These are phyloP conservation scores for Temnothorax curvispinosus DNA, from an alignment of 1,140 invertebrate genomes.

Conservation along the genomic window DNA sequence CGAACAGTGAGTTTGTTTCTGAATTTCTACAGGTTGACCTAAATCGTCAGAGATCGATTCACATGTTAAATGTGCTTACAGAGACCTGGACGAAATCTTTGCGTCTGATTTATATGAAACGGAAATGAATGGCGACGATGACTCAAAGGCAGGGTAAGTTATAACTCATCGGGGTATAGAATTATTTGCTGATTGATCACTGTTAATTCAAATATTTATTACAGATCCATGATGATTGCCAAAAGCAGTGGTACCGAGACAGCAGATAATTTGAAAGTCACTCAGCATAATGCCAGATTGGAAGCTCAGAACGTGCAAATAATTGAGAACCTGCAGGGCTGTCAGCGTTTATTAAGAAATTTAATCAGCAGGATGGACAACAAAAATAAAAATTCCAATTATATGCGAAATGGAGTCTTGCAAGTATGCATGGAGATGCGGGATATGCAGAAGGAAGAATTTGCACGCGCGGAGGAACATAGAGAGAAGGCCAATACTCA, in stretches of 20 bases:
- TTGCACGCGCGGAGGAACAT: slow-evolving; percentile 6
- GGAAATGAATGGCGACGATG: neutral
- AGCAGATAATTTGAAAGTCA: neutral
- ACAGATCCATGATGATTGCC: neutral
- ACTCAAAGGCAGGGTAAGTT: neutral
- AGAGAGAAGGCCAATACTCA: slow-evolving; percentile 15
- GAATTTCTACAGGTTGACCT: neutral
- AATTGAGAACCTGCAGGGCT: slow-evolving; percentile 32
- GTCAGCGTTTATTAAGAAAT: slow-evolving; percentile 35
- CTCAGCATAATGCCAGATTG: slow-evolving; percentile 30
- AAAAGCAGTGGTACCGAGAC: neutral
- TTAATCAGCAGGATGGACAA: slow-evolving; percentile 16
- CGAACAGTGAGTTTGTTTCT: slow-evolving; percentile 26
- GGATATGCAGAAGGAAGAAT: slow-evolving; percentile 29
- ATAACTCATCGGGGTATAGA: neutral
- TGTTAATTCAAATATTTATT: slow-evolving; percentile 24
- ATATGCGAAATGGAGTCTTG: slow-evolving; percentile 18
- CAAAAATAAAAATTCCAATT: slow-evolving; percentile 19
- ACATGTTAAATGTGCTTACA: neutral
- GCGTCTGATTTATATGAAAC: slow-evolving; percentile 3
- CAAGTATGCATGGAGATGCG: slow-evolving; percentile 45
- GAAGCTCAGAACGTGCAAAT: slow-evolving; percentile 23
- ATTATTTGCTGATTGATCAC: neutral
- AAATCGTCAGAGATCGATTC: neutral
- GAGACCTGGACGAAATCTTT: slow-evolving; percentile 43